A percentile compares a stretch with the other conserved stretches of the same genome.
Evolutionary conservation across 2,888 invertebrate genomes (phyloP).

Genomic region (Aromia moschata): DNA sequence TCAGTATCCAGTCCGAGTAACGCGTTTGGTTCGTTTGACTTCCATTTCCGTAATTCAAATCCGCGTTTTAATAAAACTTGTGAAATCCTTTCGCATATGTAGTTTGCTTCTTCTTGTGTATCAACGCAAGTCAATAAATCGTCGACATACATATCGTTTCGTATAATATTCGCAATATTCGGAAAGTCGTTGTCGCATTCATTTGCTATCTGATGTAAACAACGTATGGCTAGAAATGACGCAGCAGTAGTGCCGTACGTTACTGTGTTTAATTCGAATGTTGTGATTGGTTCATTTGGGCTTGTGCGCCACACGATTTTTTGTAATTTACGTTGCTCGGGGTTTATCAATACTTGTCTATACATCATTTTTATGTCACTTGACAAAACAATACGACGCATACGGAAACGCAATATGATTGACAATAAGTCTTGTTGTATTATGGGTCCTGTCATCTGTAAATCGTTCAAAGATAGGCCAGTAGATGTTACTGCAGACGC

Average conservation of each 20-base stretch:
- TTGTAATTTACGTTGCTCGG: slow-evolving; percentile 22
- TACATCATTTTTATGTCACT: slow-evolving; percentile 32
- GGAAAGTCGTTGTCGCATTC: slow-evolving; percentile 21
- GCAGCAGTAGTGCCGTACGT: slow-evolving; percentile 25
- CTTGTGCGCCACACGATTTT: slow-evolving; percentile 26
- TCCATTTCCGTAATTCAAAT: slow-evolving; percentile 36
- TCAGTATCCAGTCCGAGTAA: background rate
- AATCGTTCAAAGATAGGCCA: slow-evolving; percentile 27
- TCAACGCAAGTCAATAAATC: slow-evolving; percentile 31
- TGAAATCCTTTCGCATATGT: slow-evolving; percentile 18
- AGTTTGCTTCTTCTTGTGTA: slow-evolving; percentile 19
- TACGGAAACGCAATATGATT: slow-evolving; percentile 25
- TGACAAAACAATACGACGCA: slow-evolving; percentile 15
- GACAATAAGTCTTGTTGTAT: slow-evolving; percentile 28
- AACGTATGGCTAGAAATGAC: slow-evolving; percentile 27
- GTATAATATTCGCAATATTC: slow-evolving; percentile 26
- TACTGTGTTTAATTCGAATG: no score
- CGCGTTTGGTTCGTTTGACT: slow-evolving; percentile 25
- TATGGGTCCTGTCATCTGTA: slow-evolving; percentile 29
- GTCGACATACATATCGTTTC: slow-evolving; percentile 37
- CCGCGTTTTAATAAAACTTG: slow-evolving; percentile 21
- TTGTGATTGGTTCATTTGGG: slow-evolving; percentile 27
- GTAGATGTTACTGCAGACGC: slow-evolving; percentile 15
- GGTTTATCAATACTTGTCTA: slow-evolving; percentile 21
- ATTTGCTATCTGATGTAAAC: slow-evolving; percentile 19